Percentiles rank a stretch among this genome's conserved stretches.
Conservation (phyloP, 2,113 vertebrate genomes). For the Gallinago media region DNA sequence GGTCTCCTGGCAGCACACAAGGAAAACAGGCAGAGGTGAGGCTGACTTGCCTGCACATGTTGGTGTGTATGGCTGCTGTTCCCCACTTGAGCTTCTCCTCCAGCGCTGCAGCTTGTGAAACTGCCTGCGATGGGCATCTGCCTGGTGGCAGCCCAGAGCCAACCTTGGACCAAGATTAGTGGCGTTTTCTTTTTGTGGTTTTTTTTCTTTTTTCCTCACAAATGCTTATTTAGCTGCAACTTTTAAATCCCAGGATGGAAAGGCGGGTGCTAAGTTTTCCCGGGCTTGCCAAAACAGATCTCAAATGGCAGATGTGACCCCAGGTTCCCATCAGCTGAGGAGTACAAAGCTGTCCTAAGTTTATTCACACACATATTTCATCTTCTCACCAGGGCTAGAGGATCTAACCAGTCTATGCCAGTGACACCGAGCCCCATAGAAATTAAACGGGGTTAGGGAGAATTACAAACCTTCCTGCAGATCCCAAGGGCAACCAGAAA, state of each 20-base stretch:
- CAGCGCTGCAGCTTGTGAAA: neutral
- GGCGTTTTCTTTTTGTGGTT: neutral
- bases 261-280: neutral
- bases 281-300: neutral
- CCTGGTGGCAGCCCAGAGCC: neutral
- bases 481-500: neutral
- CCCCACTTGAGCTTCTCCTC: neutral
- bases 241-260: neutral
- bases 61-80: neutral
- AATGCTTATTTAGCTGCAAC: neutral
- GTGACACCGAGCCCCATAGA: neutral
- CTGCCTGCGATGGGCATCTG: neutral
- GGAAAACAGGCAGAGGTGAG: neutral
- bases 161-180: neutral
- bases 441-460: neutral
- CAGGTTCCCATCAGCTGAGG: neutral
- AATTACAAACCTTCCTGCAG: neutral
- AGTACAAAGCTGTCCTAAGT: neutral
- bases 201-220: neutral
- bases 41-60: neutral
- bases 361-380: neutral
- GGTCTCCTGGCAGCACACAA: conserved; percentile 81
- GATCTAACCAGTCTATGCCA: neutral
- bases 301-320: neutral
- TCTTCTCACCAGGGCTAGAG: neutral